Base-by-base conservation (phyloP, 1,140 invertebrate genomes). In the Musca domestica region DNA sequence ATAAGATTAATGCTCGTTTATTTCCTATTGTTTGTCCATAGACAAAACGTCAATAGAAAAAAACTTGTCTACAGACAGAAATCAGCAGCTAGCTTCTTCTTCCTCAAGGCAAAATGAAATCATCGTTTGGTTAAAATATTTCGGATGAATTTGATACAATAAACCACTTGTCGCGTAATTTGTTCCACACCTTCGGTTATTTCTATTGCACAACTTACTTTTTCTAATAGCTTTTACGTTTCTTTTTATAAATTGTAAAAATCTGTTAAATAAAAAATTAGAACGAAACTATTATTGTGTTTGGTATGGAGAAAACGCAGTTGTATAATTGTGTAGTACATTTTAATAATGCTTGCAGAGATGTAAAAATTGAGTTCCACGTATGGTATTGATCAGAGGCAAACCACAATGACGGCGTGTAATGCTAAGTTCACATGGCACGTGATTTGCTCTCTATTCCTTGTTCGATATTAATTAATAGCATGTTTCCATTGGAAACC, bases 31-130 rank as follows among this genome's bases (percentile, higher is more conserved):
- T 65, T 49, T 49, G 3, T 22, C 12, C 48, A 20, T 17, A 51
- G 48, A n/a, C 48, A n/a, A 22, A 17, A 46, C 64, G 56, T 41
- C 27, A 61, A 17, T 41, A 34, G 27, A 61, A 58, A 25, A 48
- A 58, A 61, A 61, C 46, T 65, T 23, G 64, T 49, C 64, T 49
- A 63, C 25, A 41, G 19, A 54, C 46, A 54, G 27, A 65, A 65
- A 49, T 10, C 17, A 47, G 22, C 23, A 17, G 47, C 19, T 41
- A 34, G 17, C 46, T 65, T 65, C 41, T 65, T 65, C 64, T 48
- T 51, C 10, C 25, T 54, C 48, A 66, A 66, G 65, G 65, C 65
- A 41, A 66, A 69, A 69, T 69, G 68, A 69, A 69, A 69, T 69
- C 68, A 69, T 69, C 68, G 54, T n/a, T 41, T 63, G 22, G 22